These are phyloP conservation scores for Brachionus manjavacas DNA, from an alignment of 1,140 invertebrate species.

Conservation along the genomic window DNA sequence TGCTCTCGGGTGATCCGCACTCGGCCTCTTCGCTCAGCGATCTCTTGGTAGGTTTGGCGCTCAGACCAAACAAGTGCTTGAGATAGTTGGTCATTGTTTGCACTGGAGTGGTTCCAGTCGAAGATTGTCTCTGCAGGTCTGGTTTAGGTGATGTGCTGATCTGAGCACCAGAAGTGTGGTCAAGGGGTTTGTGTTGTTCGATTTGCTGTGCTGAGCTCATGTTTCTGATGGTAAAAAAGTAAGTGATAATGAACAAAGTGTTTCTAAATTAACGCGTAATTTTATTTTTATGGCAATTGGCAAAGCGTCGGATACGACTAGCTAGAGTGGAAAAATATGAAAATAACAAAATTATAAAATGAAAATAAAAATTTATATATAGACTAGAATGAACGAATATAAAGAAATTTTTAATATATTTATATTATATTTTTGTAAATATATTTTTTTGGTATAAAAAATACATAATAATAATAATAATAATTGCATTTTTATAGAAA, in stretches of 20 bases:
- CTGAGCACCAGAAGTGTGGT: neutral
- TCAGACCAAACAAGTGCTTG: conserved; percentile 12
- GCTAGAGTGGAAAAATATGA: neutral
- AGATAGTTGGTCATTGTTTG: neutral
- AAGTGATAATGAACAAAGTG: neutral
- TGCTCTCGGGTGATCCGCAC: conserved; percentile 30
- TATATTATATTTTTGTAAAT: neutral
- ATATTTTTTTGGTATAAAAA: neutral
- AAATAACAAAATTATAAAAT: neutral
- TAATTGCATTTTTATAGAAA: neutral
- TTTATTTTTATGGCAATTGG: neutral
- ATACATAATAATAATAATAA: neutral
- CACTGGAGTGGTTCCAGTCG: neutral
- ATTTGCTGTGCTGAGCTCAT: neutral
- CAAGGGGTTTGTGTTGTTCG: neutral
- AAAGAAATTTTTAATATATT: neutral
- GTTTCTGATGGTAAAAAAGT: neutral
- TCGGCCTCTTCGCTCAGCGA: conserved; percentile 39
- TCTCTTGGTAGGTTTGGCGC: conserved; percentile 3
- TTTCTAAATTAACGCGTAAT: neutral
- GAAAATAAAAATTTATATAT: neutral
- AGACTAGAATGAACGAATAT: neutral
- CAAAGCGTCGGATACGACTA: neutral
- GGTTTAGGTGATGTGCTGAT: neutral
- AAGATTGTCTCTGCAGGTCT: neutral